Evolutionary conservation across 1,140 invertebrate genomes (phyloP).

Genomic region (Phymorhynchus buccinoides): DNA sequence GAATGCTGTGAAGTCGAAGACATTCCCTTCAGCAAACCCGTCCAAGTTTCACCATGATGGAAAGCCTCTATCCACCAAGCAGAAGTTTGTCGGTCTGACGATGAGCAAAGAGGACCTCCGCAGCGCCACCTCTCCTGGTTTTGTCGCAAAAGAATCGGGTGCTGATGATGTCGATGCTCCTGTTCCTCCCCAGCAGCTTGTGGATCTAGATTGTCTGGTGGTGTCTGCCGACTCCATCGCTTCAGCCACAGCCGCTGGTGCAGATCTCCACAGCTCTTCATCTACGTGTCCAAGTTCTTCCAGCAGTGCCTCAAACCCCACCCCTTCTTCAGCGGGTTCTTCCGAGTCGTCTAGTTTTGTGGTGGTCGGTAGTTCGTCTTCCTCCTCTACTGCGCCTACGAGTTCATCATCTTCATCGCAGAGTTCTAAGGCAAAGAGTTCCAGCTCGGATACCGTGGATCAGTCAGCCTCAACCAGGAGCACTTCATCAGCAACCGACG

Average conservation of each 20-base stretch:
- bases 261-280: background rate
- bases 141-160: background rate
- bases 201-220: slow-evolving; percentile 17
- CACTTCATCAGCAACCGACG: background rate
- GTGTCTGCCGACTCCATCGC: slow-evolving; percentile 19
- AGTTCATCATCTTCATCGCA: background rate
- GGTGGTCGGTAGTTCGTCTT: background rate
- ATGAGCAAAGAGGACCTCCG: slow-evolving; percentile 20
- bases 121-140: slow-evolving; percentile 12
- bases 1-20: background rate
- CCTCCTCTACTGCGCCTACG: background rate
- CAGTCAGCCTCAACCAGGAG: slow-evolving; percentile 18
- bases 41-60: background rate
- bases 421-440: background rate
- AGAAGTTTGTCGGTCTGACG: slow-evolving; percentile 30
- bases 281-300: background rate
- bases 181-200: background rate
- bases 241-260: slow-evolving; percentile 10
- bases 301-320: background rate
- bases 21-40: background rate
- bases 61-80: background rate
- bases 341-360: background rate
- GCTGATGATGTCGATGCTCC: background rate
- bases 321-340: background rate
- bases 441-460: background rate